Conservation (phyloP, 2,113 vertebrate genomes). For the Cebidichthys violaceus region DNA sequence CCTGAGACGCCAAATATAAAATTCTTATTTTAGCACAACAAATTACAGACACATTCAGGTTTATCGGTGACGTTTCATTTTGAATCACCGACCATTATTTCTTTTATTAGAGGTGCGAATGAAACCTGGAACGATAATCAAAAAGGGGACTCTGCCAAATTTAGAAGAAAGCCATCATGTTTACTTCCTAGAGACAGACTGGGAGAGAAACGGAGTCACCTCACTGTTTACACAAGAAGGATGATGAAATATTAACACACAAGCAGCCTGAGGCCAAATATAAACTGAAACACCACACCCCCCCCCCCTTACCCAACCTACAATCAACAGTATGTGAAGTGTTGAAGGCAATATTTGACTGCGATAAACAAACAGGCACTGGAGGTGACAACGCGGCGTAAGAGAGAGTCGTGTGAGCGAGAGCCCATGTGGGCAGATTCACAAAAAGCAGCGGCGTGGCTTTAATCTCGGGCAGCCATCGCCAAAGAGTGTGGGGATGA, state of each 20-base stretch:
- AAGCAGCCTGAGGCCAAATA: conserved; percentile 28
- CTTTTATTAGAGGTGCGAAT: conserved; percentile 6
- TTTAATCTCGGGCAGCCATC: conserved; percentile 7
- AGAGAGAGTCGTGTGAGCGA: conserved; percentile 8
- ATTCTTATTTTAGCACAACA: not conserved
- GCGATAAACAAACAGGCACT: not conserved
- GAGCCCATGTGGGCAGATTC: not conserved
- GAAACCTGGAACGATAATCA: conserved; percentile 21
- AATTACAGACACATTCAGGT: not conserved
- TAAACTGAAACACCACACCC: not conserved
- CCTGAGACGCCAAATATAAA: not conserved
- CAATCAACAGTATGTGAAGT: not conserved
- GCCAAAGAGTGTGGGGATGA: conserved; percentile 19
- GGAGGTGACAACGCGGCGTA: not conserved
- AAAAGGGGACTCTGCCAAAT: conserved; percentile 27
- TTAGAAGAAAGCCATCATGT: conserved; percentile 30
- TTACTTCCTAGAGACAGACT: conserved; percentile 28
- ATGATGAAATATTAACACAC: conserved; percentile 31
- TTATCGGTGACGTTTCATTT: conserved; percentile 1
- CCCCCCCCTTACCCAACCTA: not conserved
- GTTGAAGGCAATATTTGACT: conserved; percentile 24
- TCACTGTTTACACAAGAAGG: conserved; percentile 9
- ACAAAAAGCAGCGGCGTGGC: not conserved
- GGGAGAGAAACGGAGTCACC: conserved; percentile 31
- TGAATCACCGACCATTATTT: conserved; percentile 23